Evolutionary conservation across 2,113 vertebrate species (phyloP), one percentile per base, ranked within the genome.

Genomic region (Holacanthus passer): DNA sequence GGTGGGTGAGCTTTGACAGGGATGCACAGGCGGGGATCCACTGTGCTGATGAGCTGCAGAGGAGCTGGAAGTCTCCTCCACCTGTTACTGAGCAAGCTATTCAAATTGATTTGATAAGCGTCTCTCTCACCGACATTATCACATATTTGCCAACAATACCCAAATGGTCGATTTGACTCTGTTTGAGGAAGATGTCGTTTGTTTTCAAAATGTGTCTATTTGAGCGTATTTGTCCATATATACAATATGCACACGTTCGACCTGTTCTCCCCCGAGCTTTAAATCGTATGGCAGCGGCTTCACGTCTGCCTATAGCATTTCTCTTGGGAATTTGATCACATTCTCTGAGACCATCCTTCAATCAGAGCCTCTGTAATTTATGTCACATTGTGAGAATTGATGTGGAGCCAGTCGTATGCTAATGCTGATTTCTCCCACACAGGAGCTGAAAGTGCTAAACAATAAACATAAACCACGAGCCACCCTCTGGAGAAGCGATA

Each of bases 371-470:
- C 55, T 63, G 71, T 70, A 79, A 81, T 87, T 78, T 81, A 71
- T 89, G 80, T 80, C 85, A 81, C 66, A 79, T 70, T 87, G 76
- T 27, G 79, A 81, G n/a, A 87, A 89, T 71, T 82, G 77, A 89
- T 87, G 74, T 79, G 58, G 29, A 77, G 73, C 62, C 52, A 52
- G 48, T 80, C 37, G 48, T 86, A 79, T 89, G 86, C 72, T 91
- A 91, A 91, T 92, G 86, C 65, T 75, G 63, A 82, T 70, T 86
- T 77, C 50, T 66, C 60, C 73, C 77, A 81, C 62, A 72, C 63
- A 39, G 81, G 53, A 67, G 45, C 45, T 24, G 68, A 29, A 74
- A 83, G 50, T 59, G 74, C 63, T 73, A 79, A 87, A 77, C 74
- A 79, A 89, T 87, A 76, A 83, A 73, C 75, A 82, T 84, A 75